These are phyloP conservation scores for Maccullochella peelii DNA, from an alignment of 2,113 vertebrate species.

Conservation along the genomic window DNA sequence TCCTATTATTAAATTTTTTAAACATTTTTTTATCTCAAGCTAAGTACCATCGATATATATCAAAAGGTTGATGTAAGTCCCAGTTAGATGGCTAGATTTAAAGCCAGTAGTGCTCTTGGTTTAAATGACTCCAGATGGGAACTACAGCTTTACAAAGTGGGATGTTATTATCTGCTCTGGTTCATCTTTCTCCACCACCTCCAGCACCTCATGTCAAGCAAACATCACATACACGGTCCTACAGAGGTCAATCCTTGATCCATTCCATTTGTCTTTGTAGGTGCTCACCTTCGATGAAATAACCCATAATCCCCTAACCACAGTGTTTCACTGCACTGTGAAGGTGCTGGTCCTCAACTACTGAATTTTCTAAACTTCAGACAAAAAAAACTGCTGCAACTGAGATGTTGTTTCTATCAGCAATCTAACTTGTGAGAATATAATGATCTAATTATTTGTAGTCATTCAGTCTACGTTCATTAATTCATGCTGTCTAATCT, in stretches of 20 bases:
- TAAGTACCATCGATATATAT: background rate
- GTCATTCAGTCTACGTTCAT: background rate
- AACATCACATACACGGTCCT: background rate
- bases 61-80: background rate
- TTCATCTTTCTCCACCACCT: no score
- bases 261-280: background rate
- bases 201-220: background rate
- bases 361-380: background rate
- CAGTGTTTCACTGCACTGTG: background rate
- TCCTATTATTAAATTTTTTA: background rate
- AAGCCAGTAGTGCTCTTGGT: background rate
- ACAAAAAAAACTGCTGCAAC: background rate
- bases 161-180: background rate
- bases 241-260: background rate
- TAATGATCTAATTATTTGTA: background rate
- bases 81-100: background rate
- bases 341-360: no score
- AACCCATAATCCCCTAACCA: background rate
- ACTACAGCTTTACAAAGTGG: background rate
- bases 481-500: background rate
- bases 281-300: background rate
- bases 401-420: background rate
- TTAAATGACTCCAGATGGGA: no score
- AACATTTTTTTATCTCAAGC: background rate
- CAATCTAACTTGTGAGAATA: background rate